Conservation (phyloP, 2,888 invertebrate species). For the Drosophila atripex region DNA sequence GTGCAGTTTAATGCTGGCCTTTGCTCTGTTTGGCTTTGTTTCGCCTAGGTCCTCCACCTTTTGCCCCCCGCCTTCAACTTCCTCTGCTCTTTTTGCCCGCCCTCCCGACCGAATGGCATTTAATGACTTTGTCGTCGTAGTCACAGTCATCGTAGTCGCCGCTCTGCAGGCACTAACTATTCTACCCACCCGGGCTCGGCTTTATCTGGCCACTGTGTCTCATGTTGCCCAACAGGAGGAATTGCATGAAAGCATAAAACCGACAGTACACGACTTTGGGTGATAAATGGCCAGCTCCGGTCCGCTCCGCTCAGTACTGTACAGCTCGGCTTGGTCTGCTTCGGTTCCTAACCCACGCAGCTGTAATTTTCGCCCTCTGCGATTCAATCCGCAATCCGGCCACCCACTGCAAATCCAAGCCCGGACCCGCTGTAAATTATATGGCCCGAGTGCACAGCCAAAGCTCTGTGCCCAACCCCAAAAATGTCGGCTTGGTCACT, state of each 20-base stretch:
- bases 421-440: conserved; percentile 63
- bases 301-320: conserved; percentile 1
- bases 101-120: conserved; percentile 47
- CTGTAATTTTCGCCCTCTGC: conserved; percentile 68
- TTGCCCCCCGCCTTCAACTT: conserved; percentile 1
- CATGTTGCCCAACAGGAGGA: conserved; percentile 76
- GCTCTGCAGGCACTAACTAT: conserved; percentile 44
- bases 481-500: conserved; percentile 51
- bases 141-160: conserved; percentile 34
- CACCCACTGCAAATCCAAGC: conserved; percentile 38
- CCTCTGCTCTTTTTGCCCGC: conserved; percentile 3
- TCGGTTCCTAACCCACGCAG: conserved; percentile 25
- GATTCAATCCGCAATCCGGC: conserved; percentile 23
- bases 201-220: conserved; percentile 53
- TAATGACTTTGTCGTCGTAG: conserved; percentile 75
- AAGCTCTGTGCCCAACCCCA: conserved; percentile 29
- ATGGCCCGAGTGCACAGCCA: conserved; percentile 55
- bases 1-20: conserved; percentile 79
- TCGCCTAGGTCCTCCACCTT: conserved; percentile 22
- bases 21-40: conserved; percentile 57
- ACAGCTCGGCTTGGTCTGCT: background rate
- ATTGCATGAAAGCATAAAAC: conserved; percentile 78
- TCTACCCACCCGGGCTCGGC: conserved; percentile 21
- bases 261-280: conserved; percentile 77
- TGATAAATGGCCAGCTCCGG: conserved; percentile 75